These are phyloP conservation scores for Rhea pennata DNA, from an alignment of 2,113 vertebrate species.

Conservation along the genomic window DNA sequence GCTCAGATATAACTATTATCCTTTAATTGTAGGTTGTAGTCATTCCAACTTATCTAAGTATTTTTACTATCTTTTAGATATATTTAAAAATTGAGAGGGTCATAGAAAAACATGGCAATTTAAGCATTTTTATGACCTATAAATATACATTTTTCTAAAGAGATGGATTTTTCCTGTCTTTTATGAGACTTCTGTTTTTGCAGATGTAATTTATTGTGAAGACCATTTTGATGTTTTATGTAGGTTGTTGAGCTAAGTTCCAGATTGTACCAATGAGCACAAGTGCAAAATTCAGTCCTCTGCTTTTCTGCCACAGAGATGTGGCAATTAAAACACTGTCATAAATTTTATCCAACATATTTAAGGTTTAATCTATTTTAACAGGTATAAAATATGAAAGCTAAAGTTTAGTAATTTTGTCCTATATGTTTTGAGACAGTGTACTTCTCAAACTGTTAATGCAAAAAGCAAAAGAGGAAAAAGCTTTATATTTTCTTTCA, in stretches of 20 bases:
- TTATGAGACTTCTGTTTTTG: neutral
- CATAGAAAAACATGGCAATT: neutral
- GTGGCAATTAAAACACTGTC: neutral
- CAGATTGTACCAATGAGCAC: neutral
- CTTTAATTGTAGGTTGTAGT: neutral
- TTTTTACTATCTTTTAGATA: neutral
- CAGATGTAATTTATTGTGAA: neutral
- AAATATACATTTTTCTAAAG: neutral
- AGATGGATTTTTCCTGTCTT: neutral
- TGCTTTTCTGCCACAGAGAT: neutral
- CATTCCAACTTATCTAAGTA: neutral
- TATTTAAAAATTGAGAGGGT: neutral
- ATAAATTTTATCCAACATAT: neutral
- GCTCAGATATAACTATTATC: neutral
- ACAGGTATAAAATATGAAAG: neutral
- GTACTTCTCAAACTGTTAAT: neutral
- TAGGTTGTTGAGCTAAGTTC: neutral
- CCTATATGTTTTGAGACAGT: neutral
- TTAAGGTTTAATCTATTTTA: neutral
- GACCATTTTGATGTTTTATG: neutral
- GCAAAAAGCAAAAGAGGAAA: neutral
- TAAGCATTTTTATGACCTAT: neutral
- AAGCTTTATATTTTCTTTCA: neutral
- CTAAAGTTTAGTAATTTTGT: neutral
- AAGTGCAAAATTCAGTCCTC: neutral